phyloP scores from a whole-genome alignment of 2,888 invertebrate genomes.

The Chrysodeixis includens region DNA sequence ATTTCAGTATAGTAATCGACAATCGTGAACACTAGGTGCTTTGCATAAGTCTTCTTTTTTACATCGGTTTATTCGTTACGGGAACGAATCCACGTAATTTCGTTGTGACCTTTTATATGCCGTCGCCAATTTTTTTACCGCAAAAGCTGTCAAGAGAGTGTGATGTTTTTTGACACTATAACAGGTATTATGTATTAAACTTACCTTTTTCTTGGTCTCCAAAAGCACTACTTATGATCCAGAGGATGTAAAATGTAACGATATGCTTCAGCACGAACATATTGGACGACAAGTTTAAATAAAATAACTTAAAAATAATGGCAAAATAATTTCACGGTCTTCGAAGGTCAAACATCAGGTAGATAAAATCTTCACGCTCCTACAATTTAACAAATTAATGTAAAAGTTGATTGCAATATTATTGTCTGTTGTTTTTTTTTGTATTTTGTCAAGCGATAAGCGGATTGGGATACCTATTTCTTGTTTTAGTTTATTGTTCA shows the following conservation, averaged over 20 bases:
- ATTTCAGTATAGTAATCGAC: no score
- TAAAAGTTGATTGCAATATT: conserved; percentile 34
- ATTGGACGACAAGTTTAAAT: conserved; percentile 46
- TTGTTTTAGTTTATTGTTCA: neutral
- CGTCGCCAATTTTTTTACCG: no score
- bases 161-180: no score
- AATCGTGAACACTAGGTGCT: no score
- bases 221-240: conserved; percentile 33
- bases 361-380: conserved; percentile 60
- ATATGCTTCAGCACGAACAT: conserved; percentile 50
- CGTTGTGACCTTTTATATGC: no score
- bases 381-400: conserved; percentile 51
- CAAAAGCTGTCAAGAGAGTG: no score
- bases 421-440: conserved; percentile 23
- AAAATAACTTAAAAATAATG: conserved; percentile 55
- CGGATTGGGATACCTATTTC: conserved; percentile 21
- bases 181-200: conserved; percentile 13
- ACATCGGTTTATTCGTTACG: no score
- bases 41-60: no score
- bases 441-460: conserved; percentile 31
- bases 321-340: conserved; percentile 48
- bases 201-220: conserved; percentile 61
- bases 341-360: conserved; percentile 42
- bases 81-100: no score
- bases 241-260: conserved; percentile 39